These are phyloP conservation scores for Apostichopus leukothele DNA, from an alignment of 53 echinoderm and acorn worm species.

Conservation along the genomic window DNA sequence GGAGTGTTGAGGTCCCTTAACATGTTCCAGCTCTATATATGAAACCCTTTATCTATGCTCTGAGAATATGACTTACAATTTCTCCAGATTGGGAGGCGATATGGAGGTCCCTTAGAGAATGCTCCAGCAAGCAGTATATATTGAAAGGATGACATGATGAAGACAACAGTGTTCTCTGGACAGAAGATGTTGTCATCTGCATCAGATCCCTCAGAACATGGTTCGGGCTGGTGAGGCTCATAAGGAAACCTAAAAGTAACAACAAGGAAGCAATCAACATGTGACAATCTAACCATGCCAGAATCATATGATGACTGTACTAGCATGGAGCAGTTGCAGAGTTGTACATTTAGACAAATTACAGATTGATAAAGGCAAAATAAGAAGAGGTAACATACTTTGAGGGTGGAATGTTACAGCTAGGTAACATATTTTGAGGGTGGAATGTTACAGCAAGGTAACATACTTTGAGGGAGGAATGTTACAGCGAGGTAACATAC, in stretches of 20 bases:
- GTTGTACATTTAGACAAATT: too few species aligned
- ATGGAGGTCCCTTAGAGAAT: conserved; percentile 90
- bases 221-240: conserved; percentile 15
- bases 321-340: not conserved
- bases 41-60: too few species aligned
- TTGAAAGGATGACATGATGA: conserved; percentile 95
- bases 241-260: conserved; percentile 35
- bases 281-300: not conserved
- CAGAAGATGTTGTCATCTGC: conserved; percentile 75
- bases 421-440: too few species aligned
- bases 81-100: conserved; percentile 81
- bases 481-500: too few species aligned
- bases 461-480: too few species aligned
- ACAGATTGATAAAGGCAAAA: too few species aligned
- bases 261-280: not conserved
- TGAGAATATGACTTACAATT: conserved; percentile 68
- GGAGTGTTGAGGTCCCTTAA: too few species aligned
- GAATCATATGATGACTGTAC: not conserved
- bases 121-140: conserved; percentile 87
- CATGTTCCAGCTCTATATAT: too few species aligned
- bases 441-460: too few species aligned
- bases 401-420: too few species aligned
- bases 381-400: too few species aligned
- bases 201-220: conserved; percentile 29
- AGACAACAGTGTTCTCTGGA: conserved; percentile 84